phyloP scores from a whole-genome alignment of 2,888 invertebrate genomes.

The Ormia ochracea region DNA sequence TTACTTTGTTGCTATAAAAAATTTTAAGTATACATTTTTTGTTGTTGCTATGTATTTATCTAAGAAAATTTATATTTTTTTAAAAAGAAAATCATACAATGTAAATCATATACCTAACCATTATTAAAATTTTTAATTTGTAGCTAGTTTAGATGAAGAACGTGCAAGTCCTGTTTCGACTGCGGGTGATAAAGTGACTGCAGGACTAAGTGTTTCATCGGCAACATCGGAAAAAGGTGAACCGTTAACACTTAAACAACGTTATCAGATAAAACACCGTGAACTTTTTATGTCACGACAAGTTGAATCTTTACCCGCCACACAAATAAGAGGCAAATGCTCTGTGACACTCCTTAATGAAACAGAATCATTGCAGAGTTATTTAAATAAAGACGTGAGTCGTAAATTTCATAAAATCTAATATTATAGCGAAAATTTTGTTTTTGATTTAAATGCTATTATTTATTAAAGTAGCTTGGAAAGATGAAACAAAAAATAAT shows the following conservation, averaged over 20 bases:
- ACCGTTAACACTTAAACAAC: slow-evolving; percentile 89
- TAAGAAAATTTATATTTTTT: background rate
- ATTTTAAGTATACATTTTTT: no score
- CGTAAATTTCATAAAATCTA: slow-evolving; percentile 72
- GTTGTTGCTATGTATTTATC: no score
- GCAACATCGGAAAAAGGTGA: slow-evolving; percentile 77
- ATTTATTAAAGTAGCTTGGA: background rate
- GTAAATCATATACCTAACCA: no score
- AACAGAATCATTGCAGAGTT: slow-evolving; percentile 96
- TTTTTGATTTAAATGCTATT: background rate
- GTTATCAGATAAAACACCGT: slow-evolving; percentile 97
- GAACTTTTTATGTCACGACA: slow-evolving; percentile 98
- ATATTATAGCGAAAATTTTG: background rate
- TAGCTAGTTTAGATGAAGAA: slow-evolving; percentile 85
- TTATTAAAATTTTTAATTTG: slow-evolving; percentile 61
- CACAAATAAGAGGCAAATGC: slow-evolving; percentile 99
- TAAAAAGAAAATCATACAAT: background rate
- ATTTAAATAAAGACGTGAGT: slow-evolving; percentile 96
- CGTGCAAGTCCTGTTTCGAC: slow-evolving; percentile 75
- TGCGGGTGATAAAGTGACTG: slow-evolving; percentile 66
- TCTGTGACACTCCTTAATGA: slow-evolving; percentile 99
- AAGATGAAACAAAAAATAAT: slow-evolving; percentile 6
- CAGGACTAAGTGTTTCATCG: slow-evolving; percentile 64
- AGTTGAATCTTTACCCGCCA: slow-evolving; percentile 98
- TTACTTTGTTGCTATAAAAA: slow-evolving; percentile 17